Evolutionary conservation across 2,113 vertebrate genomes (phyloP).

Genomic region (Porphyrio hochstetteri): DNA sequence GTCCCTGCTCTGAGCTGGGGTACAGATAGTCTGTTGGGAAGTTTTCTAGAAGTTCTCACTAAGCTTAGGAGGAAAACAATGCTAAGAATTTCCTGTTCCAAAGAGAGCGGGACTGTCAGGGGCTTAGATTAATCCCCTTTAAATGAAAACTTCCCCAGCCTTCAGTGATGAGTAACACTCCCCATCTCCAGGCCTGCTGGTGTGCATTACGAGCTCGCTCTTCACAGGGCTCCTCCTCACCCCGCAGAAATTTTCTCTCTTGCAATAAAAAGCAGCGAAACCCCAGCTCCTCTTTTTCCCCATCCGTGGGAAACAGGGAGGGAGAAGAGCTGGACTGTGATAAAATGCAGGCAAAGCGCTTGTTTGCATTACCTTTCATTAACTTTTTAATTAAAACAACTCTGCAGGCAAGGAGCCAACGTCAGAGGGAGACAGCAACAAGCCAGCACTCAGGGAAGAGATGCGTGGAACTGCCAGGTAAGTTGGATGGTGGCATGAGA

Average conservation of each 20-base stretch:
- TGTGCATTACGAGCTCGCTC: neutral
- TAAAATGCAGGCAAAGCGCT: slow-evolving; percentile 25
- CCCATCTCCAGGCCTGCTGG: slow-evolving; percentile 7
- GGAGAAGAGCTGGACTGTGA: slow-evolving; percentile 28
- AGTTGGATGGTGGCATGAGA: slow-evolving; percentile 31
- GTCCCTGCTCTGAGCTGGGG: neutral
- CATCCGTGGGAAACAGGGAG: slow-evolving; percentile 37
- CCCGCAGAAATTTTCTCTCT: slow-evolving; percentile 18
- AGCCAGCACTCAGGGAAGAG: neutral
- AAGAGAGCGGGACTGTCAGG: slow-evolving; percentile 27
- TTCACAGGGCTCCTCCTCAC: slow-evolving; percentile 26
- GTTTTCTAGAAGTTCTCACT: neutral
- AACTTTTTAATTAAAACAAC: slow-evolving; percentile 66
- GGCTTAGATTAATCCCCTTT: slow-evolving; percentile 65
- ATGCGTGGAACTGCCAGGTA: slow-evolving; percentile 17
- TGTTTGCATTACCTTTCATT: slow-evolving; percentile 42
- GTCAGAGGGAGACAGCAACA: slow-evolving; percentile 16
- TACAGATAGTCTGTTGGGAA: neutral
- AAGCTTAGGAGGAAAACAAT: slow-evolving; percentile 9
- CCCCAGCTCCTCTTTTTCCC: neutral
- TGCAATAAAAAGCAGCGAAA: slow-evolving; percentile 7
- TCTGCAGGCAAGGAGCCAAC: slow-evolving; percentile 30
- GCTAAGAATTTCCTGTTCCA: slow-evolving; percentile 13
- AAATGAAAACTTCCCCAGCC: slow-evolving; percentile 65
- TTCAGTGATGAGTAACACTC: slow-evolving; percentile 38